phyloP scores from a whole-genome alignment of 2,113 vertebrate species.

The Phylloscopus trochiloides region DNA sequence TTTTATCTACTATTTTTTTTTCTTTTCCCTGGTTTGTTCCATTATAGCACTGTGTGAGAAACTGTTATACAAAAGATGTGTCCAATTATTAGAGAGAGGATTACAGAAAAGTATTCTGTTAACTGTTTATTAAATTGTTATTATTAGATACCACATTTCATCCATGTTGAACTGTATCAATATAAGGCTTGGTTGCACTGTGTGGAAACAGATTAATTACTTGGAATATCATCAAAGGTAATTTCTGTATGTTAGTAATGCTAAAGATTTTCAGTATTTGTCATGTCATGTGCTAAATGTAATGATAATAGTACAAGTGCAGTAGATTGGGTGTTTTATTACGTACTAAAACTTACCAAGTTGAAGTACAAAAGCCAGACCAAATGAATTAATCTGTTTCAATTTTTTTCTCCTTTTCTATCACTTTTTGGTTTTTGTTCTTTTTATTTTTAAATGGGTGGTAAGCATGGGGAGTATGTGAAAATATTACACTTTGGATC shows the following conservation, averaged over 20 bases:
- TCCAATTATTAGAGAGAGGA: background rate
- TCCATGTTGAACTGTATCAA: background rate
- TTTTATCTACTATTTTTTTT: background rate
- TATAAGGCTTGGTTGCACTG: background rate
- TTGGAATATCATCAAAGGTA: slow-evolving; percentile 42
- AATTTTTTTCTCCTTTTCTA: slow-evolving; percentile 3
- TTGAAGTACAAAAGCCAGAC: slow-evolving; percentile 9
- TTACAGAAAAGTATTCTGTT: background rate
- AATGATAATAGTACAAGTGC: background rate
- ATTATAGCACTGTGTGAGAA: background rate
- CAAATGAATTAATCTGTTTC: slow-evolving; percentile 17
- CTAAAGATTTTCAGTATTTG: slow-evolving; percentile 40
- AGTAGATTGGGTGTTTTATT: slow-evolving; percentile 29
- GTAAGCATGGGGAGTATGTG: slow-evolving; percentile 21
- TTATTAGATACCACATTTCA: background rate
- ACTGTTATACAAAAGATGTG: background rate
- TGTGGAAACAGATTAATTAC: slow-evolving; percentile 19
- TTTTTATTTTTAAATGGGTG: background rate
- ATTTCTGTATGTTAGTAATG: slow-evolving; percentile 31
- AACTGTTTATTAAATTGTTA: background rate
- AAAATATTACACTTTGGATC: slow-evolving; percentile 55
- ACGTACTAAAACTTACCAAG: background rate
- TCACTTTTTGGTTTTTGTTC: background rate
- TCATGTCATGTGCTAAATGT: slow-evolving; percentile 8
- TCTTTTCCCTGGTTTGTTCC: background rate